These are phyloP conservation scores for Gortyna flavago DNA, from an alignment of 2,888 invertebrate species.

Conservation along the genomic window DNA sequence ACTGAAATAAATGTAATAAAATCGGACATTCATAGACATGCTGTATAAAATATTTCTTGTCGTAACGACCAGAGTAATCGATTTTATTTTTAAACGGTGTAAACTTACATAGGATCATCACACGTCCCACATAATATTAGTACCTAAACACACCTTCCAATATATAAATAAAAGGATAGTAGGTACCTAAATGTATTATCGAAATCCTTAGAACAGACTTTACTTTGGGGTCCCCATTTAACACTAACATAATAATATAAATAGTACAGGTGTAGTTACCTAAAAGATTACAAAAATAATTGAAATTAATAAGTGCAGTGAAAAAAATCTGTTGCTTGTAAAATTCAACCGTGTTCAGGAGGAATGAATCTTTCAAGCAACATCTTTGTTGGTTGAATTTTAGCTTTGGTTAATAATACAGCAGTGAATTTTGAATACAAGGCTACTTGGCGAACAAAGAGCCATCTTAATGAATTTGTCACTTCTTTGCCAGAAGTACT, in stretches of 20 bases:
- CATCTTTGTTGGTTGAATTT: background rate
- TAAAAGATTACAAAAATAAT: background rate
- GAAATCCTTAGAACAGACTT: too few relatives aligned
- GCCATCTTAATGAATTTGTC: background rate
- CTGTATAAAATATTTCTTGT: conserved; percentile 38
- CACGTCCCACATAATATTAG: too few relatives aligned
- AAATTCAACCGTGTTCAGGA: background rate
- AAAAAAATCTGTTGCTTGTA: background rate
- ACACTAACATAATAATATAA: too few relatives aligned
- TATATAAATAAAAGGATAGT: too few relatives aligned
- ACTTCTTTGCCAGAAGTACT: background rate
- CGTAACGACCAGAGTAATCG: conserved; percentile 28
- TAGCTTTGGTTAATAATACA: background rate
- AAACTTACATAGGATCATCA: background rate
- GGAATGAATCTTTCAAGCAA: background rate
- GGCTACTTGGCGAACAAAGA: background rate
- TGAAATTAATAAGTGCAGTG: too few relatives aligned
- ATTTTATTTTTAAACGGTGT: conserved; percentile 34
- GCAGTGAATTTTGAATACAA: background rate
- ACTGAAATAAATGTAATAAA: conserved; percentile 48
- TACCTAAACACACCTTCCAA: too few relatives aligned
- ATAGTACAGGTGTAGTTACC: too few relatives aligned
- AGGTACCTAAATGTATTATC: too few relatives aligned
- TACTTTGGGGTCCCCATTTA: too few relatives aligned
- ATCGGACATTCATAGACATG: conserved; percentile 39